Base-by-base conservation (phyloP, 2,888 invertebrate genomes). In the Chloromyia formosa region DNA sequence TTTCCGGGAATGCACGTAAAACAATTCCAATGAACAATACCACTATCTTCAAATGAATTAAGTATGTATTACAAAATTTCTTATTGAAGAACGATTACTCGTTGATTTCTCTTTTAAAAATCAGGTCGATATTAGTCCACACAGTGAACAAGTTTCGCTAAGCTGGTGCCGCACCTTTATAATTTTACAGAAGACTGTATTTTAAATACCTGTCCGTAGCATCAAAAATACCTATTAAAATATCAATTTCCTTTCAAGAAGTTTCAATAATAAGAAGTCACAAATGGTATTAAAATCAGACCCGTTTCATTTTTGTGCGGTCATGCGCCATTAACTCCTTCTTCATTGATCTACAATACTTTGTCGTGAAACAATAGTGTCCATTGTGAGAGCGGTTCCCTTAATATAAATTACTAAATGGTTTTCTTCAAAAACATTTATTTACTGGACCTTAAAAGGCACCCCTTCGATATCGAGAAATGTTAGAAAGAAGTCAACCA, bases 61-160 rank as follows among this genome's bases (percentile, higher is more conserved):
- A 42, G 42, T 9, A 42, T 27, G 35, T n/a, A 1, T 14, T 9
- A 61, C 14, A 27, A 61, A 27, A 61, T 62, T 18, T 16, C 35
- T 62, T 23, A 40, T 18, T 16, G 35, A 35, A 5, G 14, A 35
- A 4, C 20, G 10, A n/a, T 27, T 23, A 62, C 40, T 40, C 40
- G 16, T 40, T 40, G 62, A 62, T 40, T 62, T 42, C 27, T 62
- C 16, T 16, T 12, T n/a, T 40, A 40, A 18, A 35, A 62, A 40
- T 62, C 42, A 62, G 16, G 18, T 62, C 40, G 40, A 35, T n/a
- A 62, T 62, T n/a, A 1, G 62, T 9, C 62, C 10, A 10, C 2
- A 40, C 35, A 40, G 20, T 40, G 62, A 62, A 62, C 68, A 23
- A 69, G 68, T 69, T 54, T 69, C 54, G 68, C 54, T 69, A 54